phyloP scores from a whole-genome alignment of 23 tunicate species.

The Ciona savignyi region DNA sequence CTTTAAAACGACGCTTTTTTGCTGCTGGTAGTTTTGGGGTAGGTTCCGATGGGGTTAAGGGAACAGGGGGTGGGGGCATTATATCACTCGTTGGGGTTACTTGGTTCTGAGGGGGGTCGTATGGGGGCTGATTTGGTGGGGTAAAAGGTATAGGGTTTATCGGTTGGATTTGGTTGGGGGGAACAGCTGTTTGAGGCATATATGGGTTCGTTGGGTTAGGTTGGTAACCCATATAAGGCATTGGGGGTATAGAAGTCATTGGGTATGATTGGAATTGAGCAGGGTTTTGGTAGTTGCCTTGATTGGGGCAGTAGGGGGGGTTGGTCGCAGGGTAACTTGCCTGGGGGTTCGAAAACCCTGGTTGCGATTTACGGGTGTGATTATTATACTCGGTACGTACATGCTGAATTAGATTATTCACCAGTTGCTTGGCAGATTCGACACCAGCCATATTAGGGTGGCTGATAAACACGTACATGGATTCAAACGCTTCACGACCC shows the following conservation, averaged over 20 bases:
- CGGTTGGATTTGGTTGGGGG: constrained; percentile 2
- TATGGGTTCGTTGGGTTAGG: neutral
- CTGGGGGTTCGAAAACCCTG: neutral
- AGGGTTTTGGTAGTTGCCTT: neutral
- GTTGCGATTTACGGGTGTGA: neutral
- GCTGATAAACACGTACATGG: constrained; percentile 91
- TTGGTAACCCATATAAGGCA: too few species aligned
- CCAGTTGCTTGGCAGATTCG: constrained; percentile 76
- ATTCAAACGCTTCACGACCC: constrained; percentile 91
- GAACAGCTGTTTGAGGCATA: neutral
- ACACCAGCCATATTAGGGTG: constrained; percentile 76
- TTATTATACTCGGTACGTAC: constrained; percentile 4
- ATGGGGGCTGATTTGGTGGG: neutral
- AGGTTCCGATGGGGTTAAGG: neutral
- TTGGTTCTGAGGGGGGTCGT: neutral
- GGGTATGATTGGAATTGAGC: neutral
- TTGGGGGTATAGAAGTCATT: neutral
- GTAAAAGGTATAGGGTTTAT: too few species aligned
- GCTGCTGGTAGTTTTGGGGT: constrained; percentile 7
- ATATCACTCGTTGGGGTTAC: neutral
- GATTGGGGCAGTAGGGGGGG: neutral
- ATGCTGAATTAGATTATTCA: constrained; percentile 52
- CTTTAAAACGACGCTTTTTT: constrained; percentile 59
- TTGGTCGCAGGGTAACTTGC: neutral
- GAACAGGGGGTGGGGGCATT: neutral